Conservation (phyloP, 2,113 vertebrate species). For the Cavia porcellus region DNA sequence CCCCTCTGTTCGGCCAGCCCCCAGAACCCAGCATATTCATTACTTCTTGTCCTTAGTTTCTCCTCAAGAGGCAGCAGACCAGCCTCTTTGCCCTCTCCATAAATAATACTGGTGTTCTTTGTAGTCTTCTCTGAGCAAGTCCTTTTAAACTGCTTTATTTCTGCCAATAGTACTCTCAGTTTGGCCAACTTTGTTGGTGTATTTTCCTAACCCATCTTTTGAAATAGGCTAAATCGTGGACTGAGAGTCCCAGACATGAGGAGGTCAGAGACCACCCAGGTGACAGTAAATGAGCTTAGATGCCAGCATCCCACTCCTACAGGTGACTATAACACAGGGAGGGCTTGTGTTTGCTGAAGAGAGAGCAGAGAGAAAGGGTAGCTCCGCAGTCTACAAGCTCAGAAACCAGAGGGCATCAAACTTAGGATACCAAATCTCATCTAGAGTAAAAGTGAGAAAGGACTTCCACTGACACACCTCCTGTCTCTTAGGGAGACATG, state of each 20-base stretch:
- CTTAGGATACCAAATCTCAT: neutral
- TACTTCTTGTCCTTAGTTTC: neutral
- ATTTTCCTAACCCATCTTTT: neutral
- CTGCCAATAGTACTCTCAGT: neutral
- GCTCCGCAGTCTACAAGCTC: accelerated
- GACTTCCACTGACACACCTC: neutral
- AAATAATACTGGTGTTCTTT: constrained; percentile 23
- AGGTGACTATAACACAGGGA: too few species aligned
- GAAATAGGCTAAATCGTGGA: neutral
- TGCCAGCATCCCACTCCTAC: too few species aligned
- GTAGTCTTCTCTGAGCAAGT: neutral
- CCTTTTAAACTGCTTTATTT: constrained; percentile 38
- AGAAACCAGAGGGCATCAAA: neutral
- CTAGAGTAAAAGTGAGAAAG: neutral
- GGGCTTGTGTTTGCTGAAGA: too few species aligned
- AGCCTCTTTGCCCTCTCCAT: neutral
- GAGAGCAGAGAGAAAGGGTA: accelerated
- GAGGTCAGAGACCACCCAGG: neutral
- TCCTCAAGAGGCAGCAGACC: neutral
- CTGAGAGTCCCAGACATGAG: neutral
- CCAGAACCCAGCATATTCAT: neutral
- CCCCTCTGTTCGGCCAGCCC: accelerated
- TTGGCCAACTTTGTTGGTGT: neutral
- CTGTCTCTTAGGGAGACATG: neutral
- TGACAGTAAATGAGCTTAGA: neutral